phyloP scores from a whole-genome alignment of 2,797 vertebrate species.

The Pangasius macronema region DNA sequence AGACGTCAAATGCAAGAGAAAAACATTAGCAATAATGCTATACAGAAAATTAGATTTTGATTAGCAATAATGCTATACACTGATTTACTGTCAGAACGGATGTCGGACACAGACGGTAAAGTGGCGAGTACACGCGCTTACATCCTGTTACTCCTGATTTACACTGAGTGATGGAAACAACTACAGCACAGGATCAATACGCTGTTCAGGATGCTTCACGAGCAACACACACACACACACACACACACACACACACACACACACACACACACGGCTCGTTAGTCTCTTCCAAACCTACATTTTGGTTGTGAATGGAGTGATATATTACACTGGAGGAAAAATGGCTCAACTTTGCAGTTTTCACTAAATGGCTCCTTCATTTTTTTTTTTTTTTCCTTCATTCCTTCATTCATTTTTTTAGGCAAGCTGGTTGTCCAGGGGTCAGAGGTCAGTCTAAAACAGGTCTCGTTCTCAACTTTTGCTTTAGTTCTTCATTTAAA shows the following conservation, averaged over 20 bases:
- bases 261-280: not conserved
- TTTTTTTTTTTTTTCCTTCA: not conserved
- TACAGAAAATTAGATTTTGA: not conserved
- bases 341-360: not conserved
- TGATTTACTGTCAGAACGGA: constrained; percentile 27
- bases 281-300: not conserved
- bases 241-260: constrained; percentile 5
- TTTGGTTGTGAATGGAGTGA: not conserved
- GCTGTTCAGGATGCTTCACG: constrained; percentile 30
- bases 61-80: constrained; percentile 37
- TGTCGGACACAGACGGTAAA: constrained; percentile 37
- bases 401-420: not conserved
- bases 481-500: constrained; percentile 69
- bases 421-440: not conserved
- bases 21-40: not conserved
- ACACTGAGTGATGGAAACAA: not conserved
- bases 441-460: constrained; percentile 49
- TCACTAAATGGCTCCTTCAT: not conserved
- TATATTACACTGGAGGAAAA: not conserved
- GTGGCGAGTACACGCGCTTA: constrained; percentile 48
- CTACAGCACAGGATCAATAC: constrained; percentile 56
- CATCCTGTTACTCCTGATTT: constrained; percentile 31
- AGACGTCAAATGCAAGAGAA: not conserved
- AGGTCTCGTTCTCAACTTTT: constrained; percentile 55
- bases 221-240: constrained; percentile 5